phyloP scores from a whole-genome alignment of 2,797 vertebrate genomes.

The Glossophaga mutica region DNA sequence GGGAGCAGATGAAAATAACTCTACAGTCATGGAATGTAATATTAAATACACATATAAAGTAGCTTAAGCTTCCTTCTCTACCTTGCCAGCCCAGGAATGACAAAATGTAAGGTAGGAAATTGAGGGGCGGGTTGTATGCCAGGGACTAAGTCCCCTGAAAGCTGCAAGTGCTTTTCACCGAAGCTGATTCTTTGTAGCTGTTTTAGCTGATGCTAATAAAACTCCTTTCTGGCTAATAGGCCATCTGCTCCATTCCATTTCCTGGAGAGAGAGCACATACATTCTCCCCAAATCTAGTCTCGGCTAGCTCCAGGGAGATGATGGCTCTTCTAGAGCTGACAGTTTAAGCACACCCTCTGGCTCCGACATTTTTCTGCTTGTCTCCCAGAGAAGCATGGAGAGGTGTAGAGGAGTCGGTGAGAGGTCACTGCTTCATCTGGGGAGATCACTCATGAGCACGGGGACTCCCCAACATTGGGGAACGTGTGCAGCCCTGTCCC shows the following conservation, averaged over 20 bases:
- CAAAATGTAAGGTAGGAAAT: background rate
- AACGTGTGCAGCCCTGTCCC: background rate
- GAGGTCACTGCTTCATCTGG: background rate
- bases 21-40: background rate
- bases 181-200: conserved; percentile 4
- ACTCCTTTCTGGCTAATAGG: conserved; percentile 41
- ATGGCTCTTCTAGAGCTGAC: conserved; percentile 45
- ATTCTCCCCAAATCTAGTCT: background rate
- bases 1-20: background rate
- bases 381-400: background rate
- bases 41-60: background rate
- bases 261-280: background rate
- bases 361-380: conserved; percentile 28
- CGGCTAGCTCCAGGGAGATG: conserved; percentile 9
- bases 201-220: conserved; percentile 58
- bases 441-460: background rate
- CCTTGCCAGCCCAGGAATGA: background rate
- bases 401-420: background rate
- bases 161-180: conserved; percentile 18
- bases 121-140: background rate
- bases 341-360: conserved; percentile 13
- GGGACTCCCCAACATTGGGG: background rate
- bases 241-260: conserved; percentile 55
- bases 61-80: background rate
- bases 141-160: background rate